A percentile compares a stretch with the other conserved stretches of the same genome.
phyloP scores from a whole-genome alignment of 2,797 vertebrate genomes.

The Uromys caudimaculatus region DNA sequence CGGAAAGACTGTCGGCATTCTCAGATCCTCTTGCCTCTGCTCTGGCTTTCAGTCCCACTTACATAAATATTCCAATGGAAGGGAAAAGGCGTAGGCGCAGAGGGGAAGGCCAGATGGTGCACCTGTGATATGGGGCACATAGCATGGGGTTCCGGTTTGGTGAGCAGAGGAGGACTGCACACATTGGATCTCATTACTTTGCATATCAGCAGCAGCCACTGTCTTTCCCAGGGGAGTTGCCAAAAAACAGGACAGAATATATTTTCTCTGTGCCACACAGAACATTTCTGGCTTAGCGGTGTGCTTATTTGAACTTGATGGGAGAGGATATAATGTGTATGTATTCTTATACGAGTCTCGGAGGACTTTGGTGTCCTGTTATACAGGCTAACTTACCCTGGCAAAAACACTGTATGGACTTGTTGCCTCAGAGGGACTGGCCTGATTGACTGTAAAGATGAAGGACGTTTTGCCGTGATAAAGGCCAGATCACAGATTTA shows the following conservation, averaged over 20 bases:
- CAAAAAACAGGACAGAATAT: slow-evolving; percentile 44
- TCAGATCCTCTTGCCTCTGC: background rate
- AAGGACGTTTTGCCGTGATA: slow-evolving; percentile 28
- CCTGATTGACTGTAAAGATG: slow-evolving; percentile 42
- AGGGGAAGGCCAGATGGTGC: background rate
- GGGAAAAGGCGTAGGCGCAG: background rate
- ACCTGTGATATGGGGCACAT: background rate
- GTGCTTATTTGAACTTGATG: slow-evolving; percentile 45
- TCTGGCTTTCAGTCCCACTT: background rate
- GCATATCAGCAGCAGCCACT: background rate
- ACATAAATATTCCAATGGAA: slow-evolving; percentile 16
- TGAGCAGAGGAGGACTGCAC: background rate
- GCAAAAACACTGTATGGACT: background rate
- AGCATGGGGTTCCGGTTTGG: background rate
- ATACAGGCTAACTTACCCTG: background rate
- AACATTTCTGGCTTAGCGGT: slow-evolving; percentile 33
- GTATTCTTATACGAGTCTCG: slow-evolving; percentile 6
- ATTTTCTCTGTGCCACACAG: slow-evolving; percentile 43
- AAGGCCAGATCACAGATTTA: slow-evolving; percentile 31
- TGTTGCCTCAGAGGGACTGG: background rate
- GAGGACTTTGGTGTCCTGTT: slow-evolving; percentile 5
- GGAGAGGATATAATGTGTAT: slow-evolving; percentile 47
- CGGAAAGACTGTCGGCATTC: background rate
- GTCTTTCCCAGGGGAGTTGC: slow-evolving; percentile 33
- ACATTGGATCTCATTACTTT: background rate